Conservation (phyloP, 1,140 invertebrate species). For the Phymorhynchus buccinoides region DNA sequence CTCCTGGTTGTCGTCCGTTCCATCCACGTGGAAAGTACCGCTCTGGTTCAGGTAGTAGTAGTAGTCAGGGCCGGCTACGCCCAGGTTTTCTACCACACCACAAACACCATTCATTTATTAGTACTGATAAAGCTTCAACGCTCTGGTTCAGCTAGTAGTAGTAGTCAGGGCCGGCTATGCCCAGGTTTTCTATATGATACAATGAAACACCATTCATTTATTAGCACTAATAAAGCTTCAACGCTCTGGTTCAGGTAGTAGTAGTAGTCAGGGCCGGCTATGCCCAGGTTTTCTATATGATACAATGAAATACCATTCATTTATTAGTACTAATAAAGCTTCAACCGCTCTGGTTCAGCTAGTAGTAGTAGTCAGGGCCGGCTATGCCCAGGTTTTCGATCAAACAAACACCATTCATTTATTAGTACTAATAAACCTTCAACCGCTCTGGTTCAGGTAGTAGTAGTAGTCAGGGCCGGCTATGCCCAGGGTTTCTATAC, state of each 20-base stretch:
- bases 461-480: conserved; percentile 79
- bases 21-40: conserved; percentile 80
- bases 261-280: conserved; percentile 80
- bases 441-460: conserved; percentile 80
- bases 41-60: conserved; percentile 81
- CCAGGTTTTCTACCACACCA: conserved; percentile 74
- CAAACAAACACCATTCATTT: conserved; percentile 20
- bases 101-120: not conserved
- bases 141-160: conserved; percentile 81
- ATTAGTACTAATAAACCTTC: too few species aligned
- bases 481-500: too few species aligned
- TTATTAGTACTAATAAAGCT: too few species aligned
- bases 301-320: conserved; percentile 23
- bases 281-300: conserved; percentile 77
- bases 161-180: conserved; percentile 79
- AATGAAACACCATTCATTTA: conserved; percentile 22
- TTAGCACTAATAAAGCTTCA: too few species aligned
- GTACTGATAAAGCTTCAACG: conserved; percentile 79
- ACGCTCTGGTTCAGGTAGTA: conserved; percentile 80
- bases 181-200: conserved; percentile 76
- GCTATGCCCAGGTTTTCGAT: conserved; percentile 78
- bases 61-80: conserved; percentile 79
- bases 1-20: conserved; percentile 81
- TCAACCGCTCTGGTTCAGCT: conserved; percentile 80
- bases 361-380: conserved; percentile 80